Evolutionary conservation across 2,797 vertebrate species (phyloP).

Genomic region (Mormyrus hasselquistii): DNA sequence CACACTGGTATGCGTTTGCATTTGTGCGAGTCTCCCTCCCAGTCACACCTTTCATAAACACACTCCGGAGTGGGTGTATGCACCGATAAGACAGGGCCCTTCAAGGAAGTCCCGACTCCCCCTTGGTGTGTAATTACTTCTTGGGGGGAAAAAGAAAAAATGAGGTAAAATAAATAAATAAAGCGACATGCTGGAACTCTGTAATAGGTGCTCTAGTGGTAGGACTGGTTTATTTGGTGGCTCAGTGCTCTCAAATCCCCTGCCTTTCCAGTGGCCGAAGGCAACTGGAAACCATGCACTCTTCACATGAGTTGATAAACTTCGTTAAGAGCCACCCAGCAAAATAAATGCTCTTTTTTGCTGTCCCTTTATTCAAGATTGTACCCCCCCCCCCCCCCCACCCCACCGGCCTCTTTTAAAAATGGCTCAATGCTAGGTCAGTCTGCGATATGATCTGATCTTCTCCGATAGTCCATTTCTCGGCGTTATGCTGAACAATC

Average conservation of each 20-base stretch:
- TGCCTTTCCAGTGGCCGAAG: constrained; percentile 17
- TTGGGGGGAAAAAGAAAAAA: constrained; percentile 41
- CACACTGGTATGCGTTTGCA: not conserved
- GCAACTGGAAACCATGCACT: constrained; percentile 35
- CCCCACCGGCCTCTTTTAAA: not conserved
- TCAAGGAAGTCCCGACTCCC: constrained; percentile 45
- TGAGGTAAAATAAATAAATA: constrained; percentile 38
- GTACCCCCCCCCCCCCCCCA: constrained; percentile 13
- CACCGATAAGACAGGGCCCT: constrained; percentile 42
- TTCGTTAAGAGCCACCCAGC: constrained; percentile 31
- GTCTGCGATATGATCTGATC: constrained; percentile 23
- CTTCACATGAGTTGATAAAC: constrained; percentile 33
- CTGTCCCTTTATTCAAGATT: constrained; percentile 24
- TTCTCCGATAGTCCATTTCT: constrained; percentile 24
- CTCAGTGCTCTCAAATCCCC: constrained; percentile 30
- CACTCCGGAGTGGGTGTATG: constrained; percentile 42
- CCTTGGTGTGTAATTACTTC: constrained; percentile 51
- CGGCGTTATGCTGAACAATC: constrained; percentile 40
- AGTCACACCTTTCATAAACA: constrained; percentile 29
- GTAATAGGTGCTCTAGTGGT: constrained; percentile 40
- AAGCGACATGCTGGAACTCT: constrained; percentile 39
- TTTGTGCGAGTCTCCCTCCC: constrained; percentile 27
- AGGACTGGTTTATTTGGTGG: constrained; percentile 36
- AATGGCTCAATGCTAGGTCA: constrained; percentile 9
- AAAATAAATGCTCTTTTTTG: constrained; percentile 31